These are phyloP conservation scores for Pteronura brasiliensis DNA, from an alignment of 2,113 vertebrate genomes.

Conservation along the genomic window DNA sequence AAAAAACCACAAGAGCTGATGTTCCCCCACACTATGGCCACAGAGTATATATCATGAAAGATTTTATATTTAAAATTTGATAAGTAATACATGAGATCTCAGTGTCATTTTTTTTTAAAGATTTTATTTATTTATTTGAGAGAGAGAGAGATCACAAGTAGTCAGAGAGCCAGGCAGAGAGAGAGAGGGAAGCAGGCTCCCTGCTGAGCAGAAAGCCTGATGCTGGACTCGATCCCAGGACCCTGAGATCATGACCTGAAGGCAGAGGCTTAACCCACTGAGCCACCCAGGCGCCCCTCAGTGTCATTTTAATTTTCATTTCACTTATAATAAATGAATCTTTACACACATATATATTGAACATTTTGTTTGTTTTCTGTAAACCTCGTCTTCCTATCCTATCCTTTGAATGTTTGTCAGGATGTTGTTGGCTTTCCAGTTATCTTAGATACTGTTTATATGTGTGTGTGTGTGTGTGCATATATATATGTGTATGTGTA, in stretches of 20 bases:
- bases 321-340: not conserved
- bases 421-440: not conserved
- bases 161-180: too few species aligned
- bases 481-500: not conserved
- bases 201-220: too few species aligned
- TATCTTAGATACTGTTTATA: not conserved
- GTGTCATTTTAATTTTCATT: not conserved
- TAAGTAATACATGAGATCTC: not conserved
- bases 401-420: not conserved
- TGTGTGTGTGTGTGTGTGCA: not conserved
- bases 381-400: not conserved
- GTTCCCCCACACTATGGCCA: not conserved
- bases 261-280: too few species aligned
- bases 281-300: too few species aligned
- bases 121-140: too few species aligned
- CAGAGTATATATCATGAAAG: not conserved
- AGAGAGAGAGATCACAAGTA: too few species aligned
- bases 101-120: too few species aligned
- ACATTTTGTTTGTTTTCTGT: not conserved
- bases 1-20: not conserved
- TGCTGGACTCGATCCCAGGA: too few species aligned
- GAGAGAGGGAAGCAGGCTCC: too few species aligned
- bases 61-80: not conserved
- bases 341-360: not conserved
- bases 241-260: too few species aligned